Evolutionary conservation across 2,797 vertebrate genomes (phyloP).

Genomic region (Knipowitschia caucasica): DNA sequence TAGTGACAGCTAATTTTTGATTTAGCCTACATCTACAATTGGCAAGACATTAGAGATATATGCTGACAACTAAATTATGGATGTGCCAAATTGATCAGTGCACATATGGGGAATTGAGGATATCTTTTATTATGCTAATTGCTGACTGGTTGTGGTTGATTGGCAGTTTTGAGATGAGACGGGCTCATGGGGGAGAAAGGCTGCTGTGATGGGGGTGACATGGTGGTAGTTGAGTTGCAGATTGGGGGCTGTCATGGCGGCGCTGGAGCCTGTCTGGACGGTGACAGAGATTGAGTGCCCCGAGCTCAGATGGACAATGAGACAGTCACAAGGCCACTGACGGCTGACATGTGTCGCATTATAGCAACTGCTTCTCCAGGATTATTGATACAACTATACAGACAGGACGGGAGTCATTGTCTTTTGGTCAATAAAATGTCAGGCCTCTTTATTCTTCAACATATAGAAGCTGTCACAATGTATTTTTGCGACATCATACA

Average conservation of each 20-base stretch:
- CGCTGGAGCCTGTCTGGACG: conserved; percentile 56
- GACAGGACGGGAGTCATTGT: not conserved
- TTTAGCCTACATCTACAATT: not conserved
- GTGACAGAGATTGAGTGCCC: conserved; percentile 77
- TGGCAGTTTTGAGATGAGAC: conserved; percentile 61
- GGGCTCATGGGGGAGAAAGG: conserved; percentile 47
- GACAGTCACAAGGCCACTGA: conserved; percentile 69
- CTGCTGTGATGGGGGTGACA: conserved; percentile 53
- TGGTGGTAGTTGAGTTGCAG: conserved; percentile 68
- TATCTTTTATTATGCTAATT: conserved; percentile 52
- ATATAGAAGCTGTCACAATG: too few species aligned
- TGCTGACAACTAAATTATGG: conserved; percentile 29
- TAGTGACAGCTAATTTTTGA: not conserved
- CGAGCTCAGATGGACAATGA: conserved; percentile 59
- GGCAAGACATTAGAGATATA: conserved; percentile 32
- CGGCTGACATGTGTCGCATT: conserved; percentile 67
- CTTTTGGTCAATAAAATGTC: conserved; percentile 2
- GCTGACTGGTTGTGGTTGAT: conserved; percentile 30
- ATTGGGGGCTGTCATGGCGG: conserved; percentile 64
- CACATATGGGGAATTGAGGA: conserved; percentile 12
- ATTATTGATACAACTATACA: conserved; percentile 44
- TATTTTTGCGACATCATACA: too few species aligned
- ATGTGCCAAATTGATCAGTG: conserved; percentile 22
- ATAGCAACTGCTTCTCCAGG: conserved; percentile 42
- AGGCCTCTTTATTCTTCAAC: too few species aligned